Conservation (phyloP, 1,140 invertebrate species). For the Polypedilum pembai region DNA sequence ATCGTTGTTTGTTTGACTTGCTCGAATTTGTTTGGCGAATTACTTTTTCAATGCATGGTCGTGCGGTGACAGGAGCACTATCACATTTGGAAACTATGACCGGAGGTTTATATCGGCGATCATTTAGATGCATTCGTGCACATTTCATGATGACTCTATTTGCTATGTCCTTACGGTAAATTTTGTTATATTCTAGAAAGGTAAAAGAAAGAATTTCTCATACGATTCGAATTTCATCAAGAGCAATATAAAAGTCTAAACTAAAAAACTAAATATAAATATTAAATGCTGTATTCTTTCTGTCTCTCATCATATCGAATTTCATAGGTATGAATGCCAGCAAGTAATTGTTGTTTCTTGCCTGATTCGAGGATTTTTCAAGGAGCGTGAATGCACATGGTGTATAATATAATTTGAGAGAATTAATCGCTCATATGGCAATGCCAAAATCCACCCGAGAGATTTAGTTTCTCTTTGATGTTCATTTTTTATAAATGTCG, state of each 20-base stretch:
- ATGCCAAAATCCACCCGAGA: not conserved
- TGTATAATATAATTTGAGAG: no score
- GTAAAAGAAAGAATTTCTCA: not conserved
- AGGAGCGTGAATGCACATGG: no score
- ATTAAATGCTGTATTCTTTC: no score
- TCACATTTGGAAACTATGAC: not conserved
- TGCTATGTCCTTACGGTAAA: not conserved
- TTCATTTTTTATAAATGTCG: constrained; percentile 15
- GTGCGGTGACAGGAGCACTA: not conserved
- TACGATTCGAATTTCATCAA: constrained; percentile 13
- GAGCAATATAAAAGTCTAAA: not conserved
- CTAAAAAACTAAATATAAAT: not conserved
- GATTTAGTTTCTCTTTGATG: constrained; percentile 26
- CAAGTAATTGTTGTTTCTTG: not conserved
- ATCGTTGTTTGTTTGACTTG: not conserved
- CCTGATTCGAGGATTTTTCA: no score
- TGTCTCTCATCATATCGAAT: not conserved
- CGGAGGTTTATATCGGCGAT: constrained; percentile 1
- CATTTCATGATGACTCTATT: not conserved
- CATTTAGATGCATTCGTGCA: not conserved
- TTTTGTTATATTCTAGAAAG: not conserved
- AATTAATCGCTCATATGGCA: not conserved
- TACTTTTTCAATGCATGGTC: not conserved
- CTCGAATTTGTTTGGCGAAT: not conserved
- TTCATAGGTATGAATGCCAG: not conserved